These are phyloP conservation scores for Microtus oregoni DNA, from an alignment of 2,113 vertebrate species.

Conservation along the genomic window DNA sequence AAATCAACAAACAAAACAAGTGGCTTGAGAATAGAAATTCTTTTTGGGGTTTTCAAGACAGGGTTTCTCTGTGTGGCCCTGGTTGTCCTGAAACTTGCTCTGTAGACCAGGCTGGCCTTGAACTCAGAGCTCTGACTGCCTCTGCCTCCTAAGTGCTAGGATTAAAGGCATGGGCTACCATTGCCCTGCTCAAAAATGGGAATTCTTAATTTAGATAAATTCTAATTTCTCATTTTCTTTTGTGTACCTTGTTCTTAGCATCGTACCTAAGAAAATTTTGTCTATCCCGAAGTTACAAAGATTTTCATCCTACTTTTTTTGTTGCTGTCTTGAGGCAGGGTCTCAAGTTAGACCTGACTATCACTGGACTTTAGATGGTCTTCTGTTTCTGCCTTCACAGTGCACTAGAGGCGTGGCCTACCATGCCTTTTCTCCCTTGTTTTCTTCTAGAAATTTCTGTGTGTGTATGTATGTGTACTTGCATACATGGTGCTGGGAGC, in stretches of 20 bases:
- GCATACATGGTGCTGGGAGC: too few species aligned
- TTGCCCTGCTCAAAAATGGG: neutral
- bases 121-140: too few species aligned
- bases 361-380: neutral
- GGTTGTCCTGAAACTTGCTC: neutral
- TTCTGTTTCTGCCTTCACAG: too few species aligned
- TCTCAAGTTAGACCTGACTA: neutral
- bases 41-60: neutral
- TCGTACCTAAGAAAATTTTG: neutral
- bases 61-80: neutral
- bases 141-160: too few species aligned
- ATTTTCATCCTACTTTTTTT: neutral
- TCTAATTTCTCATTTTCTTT: neutral
- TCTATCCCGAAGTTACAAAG: neutral
- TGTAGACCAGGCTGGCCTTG: too few species aligned
- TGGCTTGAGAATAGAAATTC: neutral
- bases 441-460: too few species aligned
- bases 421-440: too few species aligned
- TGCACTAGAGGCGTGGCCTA: too few species aligned
- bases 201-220: neutral
- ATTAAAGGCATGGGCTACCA: neutral
- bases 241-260: neutral
- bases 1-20: neutral
- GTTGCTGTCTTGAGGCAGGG: neutral
- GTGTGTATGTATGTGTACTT: too few species aligned